Percentiles rank a stretch among this genome's conserved stretches.
Evolutionary conservation across 2,113 vertebrate species (phyloP).

Genomic region (Forbesichthys papilliferus): DNA sequence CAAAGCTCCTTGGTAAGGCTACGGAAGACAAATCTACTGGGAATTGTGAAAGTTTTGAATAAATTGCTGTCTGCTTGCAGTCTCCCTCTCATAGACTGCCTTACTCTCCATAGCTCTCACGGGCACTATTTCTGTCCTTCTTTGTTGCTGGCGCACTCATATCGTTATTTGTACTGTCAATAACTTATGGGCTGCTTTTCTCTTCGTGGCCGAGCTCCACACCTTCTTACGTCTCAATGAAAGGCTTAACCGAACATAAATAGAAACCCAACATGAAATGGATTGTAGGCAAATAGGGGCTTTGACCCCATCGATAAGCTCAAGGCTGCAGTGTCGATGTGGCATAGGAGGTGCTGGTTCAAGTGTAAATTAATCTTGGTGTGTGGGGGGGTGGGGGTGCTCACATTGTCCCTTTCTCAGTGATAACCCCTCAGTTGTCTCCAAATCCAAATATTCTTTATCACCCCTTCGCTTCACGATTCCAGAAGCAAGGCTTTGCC

Average conservation of each 20-base stretch:
- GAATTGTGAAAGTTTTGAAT: constrained; percentile 63
- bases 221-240: too few species aligned
- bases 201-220: too few species aligned
- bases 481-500: constrained; percentile 45
- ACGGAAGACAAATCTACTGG: constrained; percentile 45
- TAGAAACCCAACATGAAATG: too few species aligned
- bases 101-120: not conserved
- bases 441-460: constrained; percentile 21
- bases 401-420: constrained; percentile 10
- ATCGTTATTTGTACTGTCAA: not conserved
- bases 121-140: not conserved
- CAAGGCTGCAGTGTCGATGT: constrained; percentile 17
- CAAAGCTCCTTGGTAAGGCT: constrained; percentile 44
- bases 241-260: too few species aligned
- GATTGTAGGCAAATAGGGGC: too few species aligned
- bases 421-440: constrained; percentile 59
- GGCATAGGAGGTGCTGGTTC: constrained; percentile 53
- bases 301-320: too few species aligned
- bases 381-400: too few species aligned
- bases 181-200: not conserved
- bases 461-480: constrained; percentile 40
- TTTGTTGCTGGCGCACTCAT: not conserved
- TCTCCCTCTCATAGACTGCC: constrained; percentile 20
- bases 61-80: constrained; percentile 47
- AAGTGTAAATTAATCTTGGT: constrained; percentile 45